A percentile compares a stretch with the other conserved stretches of the same genome.
Evolutionary conservation across 2,888 invertebrate species (phyloP).

Genomic region (Acholoe squamosa): DNA sequence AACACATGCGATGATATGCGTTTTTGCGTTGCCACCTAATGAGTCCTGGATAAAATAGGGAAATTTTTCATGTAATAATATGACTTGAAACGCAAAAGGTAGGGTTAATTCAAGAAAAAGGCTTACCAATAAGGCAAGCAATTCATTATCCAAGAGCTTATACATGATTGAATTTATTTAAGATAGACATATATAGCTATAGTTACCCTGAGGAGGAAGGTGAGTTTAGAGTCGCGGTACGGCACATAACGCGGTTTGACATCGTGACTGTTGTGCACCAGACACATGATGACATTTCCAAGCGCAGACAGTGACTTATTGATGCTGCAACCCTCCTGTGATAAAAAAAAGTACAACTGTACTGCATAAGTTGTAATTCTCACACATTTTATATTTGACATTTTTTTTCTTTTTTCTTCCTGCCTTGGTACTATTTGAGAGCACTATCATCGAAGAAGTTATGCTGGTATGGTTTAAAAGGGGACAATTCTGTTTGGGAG

Average conservation of each 20-base stretch:
- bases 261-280: slow-evolving; percentile 76
- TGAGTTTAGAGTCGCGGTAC: slow-evolving; percentile 83
- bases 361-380: too few species aligned
- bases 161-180: too few species aligned
- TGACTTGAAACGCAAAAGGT: not conserved
- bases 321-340: slow-evolving; percentile 83
- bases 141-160: too few species aligned
- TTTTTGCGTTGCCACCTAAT: slow-evolving; percentile 84
- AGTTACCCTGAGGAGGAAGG: slow-evolving; percentile 82
- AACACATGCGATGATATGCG: slow-evolving; percentile 83
- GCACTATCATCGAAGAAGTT: too few species aligned
- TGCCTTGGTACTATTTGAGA: too few species aligned
- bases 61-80: not conserved
- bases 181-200: not conserved
- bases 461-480: too few species aligned
- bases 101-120: too few species aligned
- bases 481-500: too few species aligned
- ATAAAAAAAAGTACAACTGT: slow-evolving; percentile 29
- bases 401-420: too few species aligned
- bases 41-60: slow-evolving; percentile 78
- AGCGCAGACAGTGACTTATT: slow-evolving; percentile 83
- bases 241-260: slow-evolving; percentile 81
- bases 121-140: not conserved
- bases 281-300: slow-evolving; percentile 83
- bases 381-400: too few species aligned